These are phyloP conservation scores for Spatulosminthurus flaviceps DNA, from an alignment of 2,888 invertebrate species.

Conservation along the genomic window DNA sequence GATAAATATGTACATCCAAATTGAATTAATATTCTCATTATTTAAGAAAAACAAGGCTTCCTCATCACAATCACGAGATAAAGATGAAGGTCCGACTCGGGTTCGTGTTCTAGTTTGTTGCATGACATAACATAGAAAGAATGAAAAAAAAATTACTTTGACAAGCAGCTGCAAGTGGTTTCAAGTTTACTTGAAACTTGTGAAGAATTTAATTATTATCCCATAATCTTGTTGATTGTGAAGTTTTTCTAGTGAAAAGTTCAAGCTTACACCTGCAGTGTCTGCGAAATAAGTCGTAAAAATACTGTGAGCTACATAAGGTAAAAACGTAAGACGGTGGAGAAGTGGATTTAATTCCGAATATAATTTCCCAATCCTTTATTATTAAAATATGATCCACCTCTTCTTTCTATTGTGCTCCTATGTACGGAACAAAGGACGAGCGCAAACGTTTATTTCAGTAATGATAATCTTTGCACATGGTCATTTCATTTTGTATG, in stretches of 20 bases:
- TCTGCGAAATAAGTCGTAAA: neutral
- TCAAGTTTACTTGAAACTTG: constrained; percentile 2
- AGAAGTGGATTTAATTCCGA: neutral
- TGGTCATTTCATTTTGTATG: neutral
- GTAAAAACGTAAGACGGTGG: too few relatives aligned
- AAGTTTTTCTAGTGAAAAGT: neutral
- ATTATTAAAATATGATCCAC: too few relatives aligned
- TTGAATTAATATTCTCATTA: neutral
- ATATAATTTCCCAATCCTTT: neutral
- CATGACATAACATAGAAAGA: neutral
- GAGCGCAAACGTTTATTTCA: neutral
- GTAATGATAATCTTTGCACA: constrained; percentile 14
- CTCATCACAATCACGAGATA: neutral
- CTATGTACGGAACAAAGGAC: too few relatives aligned
- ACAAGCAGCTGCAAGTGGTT: neutral
- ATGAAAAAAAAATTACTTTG: neutral
- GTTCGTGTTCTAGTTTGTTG: constrained; percentile 14
- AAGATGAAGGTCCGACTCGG: neutral
- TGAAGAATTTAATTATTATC: constrained; percentile 14
- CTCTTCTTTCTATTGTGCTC: too few relatives aligned
- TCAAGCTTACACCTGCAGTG: neutral
- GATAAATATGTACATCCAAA: neutral
- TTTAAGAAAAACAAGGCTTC: neutral
- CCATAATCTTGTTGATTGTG: neutral
- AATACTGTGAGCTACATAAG: too few relatives aligned